Conservation (phyloP, 2,888 invertebrate genomes). For the Lordiphosa andalusiaca region DNA sequence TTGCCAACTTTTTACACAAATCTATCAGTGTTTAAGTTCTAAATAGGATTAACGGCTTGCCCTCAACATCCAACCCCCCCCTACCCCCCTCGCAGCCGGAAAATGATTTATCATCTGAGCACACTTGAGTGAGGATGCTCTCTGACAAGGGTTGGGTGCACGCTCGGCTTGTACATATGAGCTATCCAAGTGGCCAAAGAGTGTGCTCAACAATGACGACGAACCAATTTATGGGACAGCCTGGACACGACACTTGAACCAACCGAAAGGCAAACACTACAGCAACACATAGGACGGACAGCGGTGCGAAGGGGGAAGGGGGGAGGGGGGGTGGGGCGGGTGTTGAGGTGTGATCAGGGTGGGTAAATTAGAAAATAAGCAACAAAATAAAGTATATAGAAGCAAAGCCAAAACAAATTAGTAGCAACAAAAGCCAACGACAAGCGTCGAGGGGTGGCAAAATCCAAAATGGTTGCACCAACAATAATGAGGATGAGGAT, state of each 20-base stretch:
- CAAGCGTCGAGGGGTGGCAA: constrained; percentile 43
- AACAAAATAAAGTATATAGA: constrained; percentile 24
- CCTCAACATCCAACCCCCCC: no score
- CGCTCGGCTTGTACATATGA: constrained; percentile 16
- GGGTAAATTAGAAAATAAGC: constrained; percentile 60
- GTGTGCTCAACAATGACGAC: constrained; percentile 54
- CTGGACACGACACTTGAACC: constrained; percentile 41
- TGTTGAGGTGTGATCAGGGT: constrained; percentile 14
- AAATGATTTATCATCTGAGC: constrained; percentile 64
- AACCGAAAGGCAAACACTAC: constrained; percentile 52
- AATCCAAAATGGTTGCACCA: constrained; percentile 48
- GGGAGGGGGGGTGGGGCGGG: background rate
- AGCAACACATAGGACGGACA: background rate
- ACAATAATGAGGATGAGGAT: constrained; percentile 12
- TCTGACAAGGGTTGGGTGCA: constrained; percentile 2
- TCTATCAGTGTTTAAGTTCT: constrained; percentile 35
- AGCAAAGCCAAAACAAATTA: constrained; percentile 44
- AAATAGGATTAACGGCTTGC: constrained; percentile 63
- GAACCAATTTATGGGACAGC: constrained; percentile 62
- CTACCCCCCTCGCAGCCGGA: constrained; percentile 22
- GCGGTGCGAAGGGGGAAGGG: background rate
- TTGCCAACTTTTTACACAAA: background rate
- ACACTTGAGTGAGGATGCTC: constrained; percentile 50
- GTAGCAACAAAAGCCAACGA: constrained; percentile 23
- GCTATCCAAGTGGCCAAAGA: constrained; percentile 53